Percentiles rank a stretch among this genome's conserved stretches.
phyloP scores from a whole-genome alignment of 2,797 vertebrate genomes.

The Falco biarmicus region DNA sequence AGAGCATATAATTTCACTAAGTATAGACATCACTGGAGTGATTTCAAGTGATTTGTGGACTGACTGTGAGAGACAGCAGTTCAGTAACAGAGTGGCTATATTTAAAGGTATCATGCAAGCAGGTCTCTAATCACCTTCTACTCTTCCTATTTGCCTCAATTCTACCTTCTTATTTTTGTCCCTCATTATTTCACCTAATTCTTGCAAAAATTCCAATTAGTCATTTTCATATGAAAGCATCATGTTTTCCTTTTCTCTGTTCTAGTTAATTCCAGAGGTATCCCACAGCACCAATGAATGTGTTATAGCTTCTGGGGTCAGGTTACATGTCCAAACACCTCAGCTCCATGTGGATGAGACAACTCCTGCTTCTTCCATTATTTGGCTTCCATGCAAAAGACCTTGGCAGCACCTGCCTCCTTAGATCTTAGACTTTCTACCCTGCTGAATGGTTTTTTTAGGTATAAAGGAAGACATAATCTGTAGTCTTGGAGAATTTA shows the following conservation, averaged over 20 bases:
- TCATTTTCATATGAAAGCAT: background rate
- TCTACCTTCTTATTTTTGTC: background rate
- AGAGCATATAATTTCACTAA: background rate
- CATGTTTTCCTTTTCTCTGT: background rate
- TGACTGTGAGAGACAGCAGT: background rate
- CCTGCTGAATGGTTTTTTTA: background rate
- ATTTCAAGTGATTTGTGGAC: background rate
- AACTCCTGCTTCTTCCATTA: background rate
- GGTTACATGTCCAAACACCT: background rate
- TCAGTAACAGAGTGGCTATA: background rate
- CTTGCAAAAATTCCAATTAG: background rate
- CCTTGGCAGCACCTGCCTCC: accelerated
- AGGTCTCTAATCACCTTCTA: background rate
- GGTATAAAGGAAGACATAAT: background rate
- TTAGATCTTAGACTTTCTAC: background rate
- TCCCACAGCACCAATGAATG: background rate
- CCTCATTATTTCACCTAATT: background rate
- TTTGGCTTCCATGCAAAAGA: background rate
- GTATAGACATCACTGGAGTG: background rate
- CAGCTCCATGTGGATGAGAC: background rate
- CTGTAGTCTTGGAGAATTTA: background rate
- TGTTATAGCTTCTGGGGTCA: background rate
- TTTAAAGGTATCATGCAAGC: background rate
- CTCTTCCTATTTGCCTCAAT: background rate
- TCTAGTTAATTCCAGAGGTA: background rate